Evolutionary conservation across 2,888 invertebrate species (phyloP).

Genomic region (Dermolepida albohirtum): DNA sequence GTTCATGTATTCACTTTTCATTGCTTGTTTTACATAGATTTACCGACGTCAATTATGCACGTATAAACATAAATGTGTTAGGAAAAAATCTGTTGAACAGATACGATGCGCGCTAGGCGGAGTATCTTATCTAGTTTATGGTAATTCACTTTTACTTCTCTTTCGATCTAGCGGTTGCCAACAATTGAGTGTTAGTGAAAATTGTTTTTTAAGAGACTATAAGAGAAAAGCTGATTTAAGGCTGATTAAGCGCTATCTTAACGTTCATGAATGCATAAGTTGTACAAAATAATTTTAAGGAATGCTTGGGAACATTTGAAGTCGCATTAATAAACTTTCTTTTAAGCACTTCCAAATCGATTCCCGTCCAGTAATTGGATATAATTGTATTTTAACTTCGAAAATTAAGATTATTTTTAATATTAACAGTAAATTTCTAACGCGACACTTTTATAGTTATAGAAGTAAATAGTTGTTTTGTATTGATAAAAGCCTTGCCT

Average conservation of each 20-base stretch:
- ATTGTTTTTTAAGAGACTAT: neutral
- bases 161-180: conserved; percentile 2
- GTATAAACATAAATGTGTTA: conserved; percentile 24
- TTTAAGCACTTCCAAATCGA: conserved; percentile 2
- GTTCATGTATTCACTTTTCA: conserved; percentile 16
- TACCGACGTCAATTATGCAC: conserved; percentile 21
- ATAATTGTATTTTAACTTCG: conserved; percentile 18
- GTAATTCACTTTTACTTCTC: conserved; percentile 23
- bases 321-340: neutral
- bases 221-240: conserved; percentile 10
- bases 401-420: conserved; percentile 21
- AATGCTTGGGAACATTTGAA: conserved; percentile 11
- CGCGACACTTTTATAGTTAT: neutral
- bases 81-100: conserved; percentile 21
- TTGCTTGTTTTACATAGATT: conserved; percentile 27
- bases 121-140: conserved; percentile 31
- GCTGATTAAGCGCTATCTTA: conserved; percentile 8
- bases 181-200: conserved; percentile 17
- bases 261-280: neutral
- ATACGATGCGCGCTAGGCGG: conserved; percentile 19
- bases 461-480: too few species aligned
- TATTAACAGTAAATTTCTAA: neutral
- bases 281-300: neutral
- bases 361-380: neutral
- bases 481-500: too few species aligned